Evolutionary conservation across 2,888 invertebrate genomes (phyloP).

Genomic region (Drosophila anomelani): DNA sequence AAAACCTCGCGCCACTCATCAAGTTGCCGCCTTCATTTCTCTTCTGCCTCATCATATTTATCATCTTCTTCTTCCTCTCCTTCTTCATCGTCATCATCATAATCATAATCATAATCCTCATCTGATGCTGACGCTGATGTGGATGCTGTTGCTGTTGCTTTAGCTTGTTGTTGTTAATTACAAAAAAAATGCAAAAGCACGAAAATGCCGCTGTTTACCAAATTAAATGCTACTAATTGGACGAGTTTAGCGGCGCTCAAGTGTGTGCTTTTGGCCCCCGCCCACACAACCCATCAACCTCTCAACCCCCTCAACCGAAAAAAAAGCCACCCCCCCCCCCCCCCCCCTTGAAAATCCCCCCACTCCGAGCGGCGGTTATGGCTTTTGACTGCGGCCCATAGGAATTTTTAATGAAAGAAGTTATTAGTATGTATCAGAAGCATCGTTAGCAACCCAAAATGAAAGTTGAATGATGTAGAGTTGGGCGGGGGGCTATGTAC

Average conservation of each 20-base stretch:
- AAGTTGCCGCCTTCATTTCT: background rate
- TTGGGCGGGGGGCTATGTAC: slow-evolving; percentile 10
- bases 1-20: slow-evolving; percentile 11
- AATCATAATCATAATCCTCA: slow-evolving; percentile 26
- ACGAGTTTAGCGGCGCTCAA: slow-evolving; percentile 79
- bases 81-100: slow-evolving; percentile 21
- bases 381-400: slow-evolving; percentile 48
- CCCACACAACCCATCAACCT: background rate
- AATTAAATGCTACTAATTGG: slow-evolving; percentile 81
- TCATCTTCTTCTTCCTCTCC: slow-evolving; percentile 1
- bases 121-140: slow-evolving; percentile 4
- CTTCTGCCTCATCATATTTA: slow-evolving; percentile 14
- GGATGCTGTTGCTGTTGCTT: slow-evolving; percentile 1
- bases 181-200: slow-evolving; percentile 79
- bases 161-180: slow-evolving; percentile 67
- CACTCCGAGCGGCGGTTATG: slow-evolving; percentile 39
- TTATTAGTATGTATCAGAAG: slow-evolving; percentile 78
- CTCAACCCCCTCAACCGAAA: slow-evolving; percentile 15
- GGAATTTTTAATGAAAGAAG: slow-evolving; percentile 78
- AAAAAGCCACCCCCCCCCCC: background rate
- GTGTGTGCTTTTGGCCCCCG: slow-evolving; percentile 64
- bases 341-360: background rate
- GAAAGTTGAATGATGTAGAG: slow-evolving; percentile 30
- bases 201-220: slow-evolving; percentile 80
- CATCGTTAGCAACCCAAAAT: slow-evolving; percentile 72